Evolutionary conservation across 2,797 vertebrate genomes (phyloP).

Genomic region (Rachycentron canadum): DNA sequence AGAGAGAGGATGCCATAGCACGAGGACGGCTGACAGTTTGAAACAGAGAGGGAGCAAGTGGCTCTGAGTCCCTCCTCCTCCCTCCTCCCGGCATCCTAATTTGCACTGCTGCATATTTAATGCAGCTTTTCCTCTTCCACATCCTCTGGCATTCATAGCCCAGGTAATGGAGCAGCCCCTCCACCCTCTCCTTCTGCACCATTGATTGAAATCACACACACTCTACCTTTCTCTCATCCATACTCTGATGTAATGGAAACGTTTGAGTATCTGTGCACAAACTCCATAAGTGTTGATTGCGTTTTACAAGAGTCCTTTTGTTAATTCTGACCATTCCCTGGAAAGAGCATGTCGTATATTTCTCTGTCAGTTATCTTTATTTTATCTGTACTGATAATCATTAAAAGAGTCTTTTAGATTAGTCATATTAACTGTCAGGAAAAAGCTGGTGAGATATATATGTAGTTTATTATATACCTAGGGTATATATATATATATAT

Average conservation of each 20-base stretch:
- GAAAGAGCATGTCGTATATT: not conserved
- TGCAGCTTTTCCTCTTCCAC: conserved; percentile 57
- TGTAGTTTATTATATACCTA: no score
- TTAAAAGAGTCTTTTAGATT: not conserved
- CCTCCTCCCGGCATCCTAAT: conserved; percentile 58
- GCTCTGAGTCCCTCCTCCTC: conserved; percentile 3
- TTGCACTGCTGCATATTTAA: conserved; percentile 78
- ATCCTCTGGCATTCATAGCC: conserved; percentile 55
- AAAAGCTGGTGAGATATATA: no score
- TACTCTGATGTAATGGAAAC: conserved; percentile 21
- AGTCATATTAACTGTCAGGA: not conserved
- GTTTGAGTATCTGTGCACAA: not conserved
- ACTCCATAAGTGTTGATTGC: not conserved
- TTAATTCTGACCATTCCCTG: conserved; percentile 3
- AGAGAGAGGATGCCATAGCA: conserved; percentile 48
- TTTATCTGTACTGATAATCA: not conserved
- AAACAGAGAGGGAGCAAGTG: conserved; percentile 50
- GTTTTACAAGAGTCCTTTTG: conserved; percentile 10
- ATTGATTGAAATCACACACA: conserved; percentile 58
- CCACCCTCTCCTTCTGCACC: conserved; percentile 9
- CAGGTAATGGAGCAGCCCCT: conserved; percentile 68
- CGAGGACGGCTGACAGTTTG: conserved; percentile 54
- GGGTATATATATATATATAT: no score
- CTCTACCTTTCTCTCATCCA: not conserved
- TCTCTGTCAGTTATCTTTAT: not conserved